Percentiles rank a stretch among this genome's conserved stretches.
Conservation (phyloP, 2,888 invertebrate species). For the Dione juno region DNA sequence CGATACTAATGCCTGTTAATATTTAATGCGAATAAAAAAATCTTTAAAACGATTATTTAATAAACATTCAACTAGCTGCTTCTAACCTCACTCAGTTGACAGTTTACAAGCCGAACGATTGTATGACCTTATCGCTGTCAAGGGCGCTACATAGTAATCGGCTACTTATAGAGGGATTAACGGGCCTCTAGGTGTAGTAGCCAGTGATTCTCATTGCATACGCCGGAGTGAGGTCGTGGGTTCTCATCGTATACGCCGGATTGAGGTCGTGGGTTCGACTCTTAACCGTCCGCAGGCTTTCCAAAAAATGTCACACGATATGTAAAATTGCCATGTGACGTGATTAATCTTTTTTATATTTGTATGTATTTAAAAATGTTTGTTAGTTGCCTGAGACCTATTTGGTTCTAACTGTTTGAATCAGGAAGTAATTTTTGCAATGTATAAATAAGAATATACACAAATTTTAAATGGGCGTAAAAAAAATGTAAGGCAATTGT, state of each 20-base stretch:
- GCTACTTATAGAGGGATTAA: background rate
- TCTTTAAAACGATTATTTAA: slow-evolving; percentile 1
- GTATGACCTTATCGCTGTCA: slow-evolving; percentile 1
- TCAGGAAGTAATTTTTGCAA: no score
- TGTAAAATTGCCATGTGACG: no score
- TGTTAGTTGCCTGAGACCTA: no score
- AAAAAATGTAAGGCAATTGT: no score
- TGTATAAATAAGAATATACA: no score
- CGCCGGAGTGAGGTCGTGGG: background rate
- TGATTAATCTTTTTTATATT: no score
- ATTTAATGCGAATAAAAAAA: background rate
- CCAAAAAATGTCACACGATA: no score
- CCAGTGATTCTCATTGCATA: background rate
- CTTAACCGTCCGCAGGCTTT: no score
- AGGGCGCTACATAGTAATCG: background rate
- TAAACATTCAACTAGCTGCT: background rate
- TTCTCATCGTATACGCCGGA: background rate
- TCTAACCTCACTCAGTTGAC: slow-evolving; percentile 1
- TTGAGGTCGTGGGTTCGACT: background rate
- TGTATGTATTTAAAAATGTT: no score
- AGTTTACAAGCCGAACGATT: background rate
- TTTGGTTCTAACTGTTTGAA: no score
- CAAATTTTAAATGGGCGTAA: no score
- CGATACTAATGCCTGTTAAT: no score
- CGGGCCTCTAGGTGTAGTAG: background rate